These are phyloP conservation scores for Vultur gryphus DNA, from an alignment of 2,797 vertebrate genomes.

Conservation along the genomic window DNA sequence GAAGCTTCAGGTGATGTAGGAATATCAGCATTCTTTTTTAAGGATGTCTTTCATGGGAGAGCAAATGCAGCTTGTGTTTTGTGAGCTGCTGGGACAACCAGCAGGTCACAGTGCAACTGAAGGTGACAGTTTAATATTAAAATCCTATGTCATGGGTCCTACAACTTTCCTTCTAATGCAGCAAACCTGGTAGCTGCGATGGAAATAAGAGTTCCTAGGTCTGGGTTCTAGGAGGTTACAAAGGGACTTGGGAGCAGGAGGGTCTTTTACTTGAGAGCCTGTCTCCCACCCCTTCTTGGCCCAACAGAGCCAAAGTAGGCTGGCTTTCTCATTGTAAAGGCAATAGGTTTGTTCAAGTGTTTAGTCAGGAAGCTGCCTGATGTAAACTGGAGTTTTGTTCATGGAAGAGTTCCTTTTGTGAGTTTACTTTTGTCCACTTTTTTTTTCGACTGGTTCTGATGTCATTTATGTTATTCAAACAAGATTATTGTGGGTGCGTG, in stretches of 20 bases:
- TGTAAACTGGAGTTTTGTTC: neutral
- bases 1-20: neutral
- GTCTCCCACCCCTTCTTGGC: neutral
- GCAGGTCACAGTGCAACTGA: neutral
- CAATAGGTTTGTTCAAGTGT: neutral
- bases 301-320: neutral
- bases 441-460: neutral
- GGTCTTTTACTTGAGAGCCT: neutral
- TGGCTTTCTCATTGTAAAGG: neutral
- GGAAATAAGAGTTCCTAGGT: neutral
- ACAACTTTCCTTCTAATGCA: neutral
- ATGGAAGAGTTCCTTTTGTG: neutral
- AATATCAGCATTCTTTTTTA: neutral
- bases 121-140: neutral
- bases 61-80: neutral
- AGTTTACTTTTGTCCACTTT: neutral
- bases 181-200: neutral
- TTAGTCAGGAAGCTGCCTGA: neutral
- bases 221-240: neutral
- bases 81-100: neutral
- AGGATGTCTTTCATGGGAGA: neutral
- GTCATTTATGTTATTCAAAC: neutral
- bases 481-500: neutral
- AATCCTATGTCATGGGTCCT: neutral
- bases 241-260: neutral